Base-by-base conservation (phyloP, 2,888 invertebrate species). In the Endotricha flammealis region DNA sequence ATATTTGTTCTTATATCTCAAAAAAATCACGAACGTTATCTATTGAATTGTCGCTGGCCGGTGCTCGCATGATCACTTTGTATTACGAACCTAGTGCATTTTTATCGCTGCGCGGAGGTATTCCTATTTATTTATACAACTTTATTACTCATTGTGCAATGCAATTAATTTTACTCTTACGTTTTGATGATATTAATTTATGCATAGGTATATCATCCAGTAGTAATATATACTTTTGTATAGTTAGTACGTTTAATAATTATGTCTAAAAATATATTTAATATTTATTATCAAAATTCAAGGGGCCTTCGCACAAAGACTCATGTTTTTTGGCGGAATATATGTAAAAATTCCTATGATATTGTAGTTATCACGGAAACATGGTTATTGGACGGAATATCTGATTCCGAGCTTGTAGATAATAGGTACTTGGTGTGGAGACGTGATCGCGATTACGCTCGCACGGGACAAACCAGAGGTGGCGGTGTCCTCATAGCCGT, bases 281-380 rank as follows among this genome's bases (percentile, higher is more conserved):
- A 3, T n/a, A n/a, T 29, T 10, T 29, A 29, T 17, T 29, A 16
- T 14, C 7, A 11, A 29, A 12, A 29, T 10, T 14, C 16, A 5
- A 20, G 23, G 14, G 30, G 30, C 8, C 16, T 31, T 11, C 30
- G 30, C 10, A 20, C 30, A 4, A 31, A 31, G 20, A 31, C 30
- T 1, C 4, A 14, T 12, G n/a, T 12, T 20, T 22, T 31, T 11
- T 3, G 17, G 12, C 30, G 29, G 13, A 5, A 16, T 29, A 7
- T 5, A 14, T 29, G 16, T n/a, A n/a, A n/a, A n/a, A n/a, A n/a
- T n/a, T n/a, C n/a, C n/a, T n/a, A n/a, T n/a, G n/a, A n/a, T n/a
- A 16, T n/a, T 14, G 6, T 16, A 16, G 16, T 16, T 3, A 16
- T 16, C 16, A 16, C 16, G 6, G 16, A 16, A 6, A 16, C 29